Base-by-base conservation (phyloP, 30 jellyfish, hydroid and myxozoan species). In the Turritopsis dohrnii region DNA sequence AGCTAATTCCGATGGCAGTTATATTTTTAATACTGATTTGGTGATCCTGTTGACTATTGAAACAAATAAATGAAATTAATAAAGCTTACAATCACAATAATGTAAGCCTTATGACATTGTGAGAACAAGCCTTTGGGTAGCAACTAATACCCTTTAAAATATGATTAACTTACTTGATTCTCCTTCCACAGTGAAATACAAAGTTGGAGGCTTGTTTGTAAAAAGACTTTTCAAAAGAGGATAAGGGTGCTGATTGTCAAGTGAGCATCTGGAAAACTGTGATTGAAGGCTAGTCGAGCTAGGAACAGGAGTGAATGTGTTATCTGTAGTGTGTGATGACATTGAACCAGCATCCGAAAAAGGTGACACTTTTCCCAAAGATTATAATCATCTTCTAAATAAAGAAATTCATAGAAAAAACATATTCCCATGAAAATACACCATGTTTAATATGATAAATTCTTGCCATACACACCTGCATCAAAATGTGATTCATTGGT, bases 141-240 rank as follows among this genome's bases (percentile, higher is more conserved):
- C n/a, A n/a, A n/a, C n/a, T n/a, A n/a, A n/a, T n/a, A n/a, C n/a
- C n/a, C n/a, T n/a, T n/a, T n/a, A n/a, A n/a, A n/a, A n/a, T n/a
- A n/a, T n/a, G n/a, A n/a, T n/a, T n/a, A 77, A 18, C 65, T 20
- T 30, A 85, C 92, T 90, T 85, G 80, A 20, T 28, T 85, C 92
- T 29, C 65, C 74, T 76, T 79, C 90, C 52, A 69, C 23, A 18
- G 90, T 79, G 54, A 85, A 85, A 54, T 85, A 85, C 23, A 85
- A 27, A 0, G 92, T 85, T 52, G 92, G 92, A 21, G 90, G 85
- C 41, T 26, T 54, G 69, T 85, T 65, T 21, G 83, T n/a, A 85
- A 85, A 85, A 13, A 85, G 30, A 52, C 90, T 75, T 76, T 79
- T 28, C 52, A 85, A 29, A 20, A 85, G 74, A 3, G 92, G 92